Percentiles rank a stretch among this genome's conserved stretches.
Conservation (phyloP, 2,113 vertebrate species). For the Crotalus tigris region DNA sequence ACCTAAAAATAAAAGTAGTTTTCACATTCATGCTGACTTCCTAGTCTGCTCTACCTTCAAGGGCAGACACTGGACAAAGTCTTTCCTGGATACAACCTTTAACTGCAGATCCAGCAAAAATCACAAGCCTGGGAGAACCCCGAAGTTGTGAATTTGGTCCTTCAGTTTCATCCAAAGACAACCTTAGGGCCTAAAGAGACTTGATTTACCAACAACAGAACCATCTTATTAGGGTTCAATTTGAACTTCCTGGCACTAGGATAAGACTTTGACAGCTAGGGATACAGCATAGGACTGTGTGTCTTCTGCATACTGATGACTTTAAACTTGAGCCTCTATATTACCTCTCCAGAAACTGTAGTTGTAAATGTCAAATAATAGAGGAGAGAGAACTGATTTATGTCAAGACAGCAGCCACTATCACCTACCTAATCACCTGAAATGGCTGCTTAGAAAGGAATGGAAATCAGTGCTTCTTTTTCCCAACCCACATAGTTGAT, state of each 20-base stretch:
- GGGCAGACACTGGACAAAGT: not conserved
- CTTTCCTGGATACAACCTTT: not conserved
- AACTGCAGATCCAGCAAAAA: not conserved
- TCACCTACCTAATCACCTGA: not conserved
- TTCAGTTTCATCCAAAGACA: not conserved
- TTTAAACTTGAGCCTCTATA: not conserved
- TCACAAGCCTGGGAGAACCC: not conserved
- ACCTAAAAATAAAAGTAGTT: not conserved
- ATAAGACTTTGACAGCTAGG: not conserved
- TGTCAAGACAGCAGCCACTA: not conserved
- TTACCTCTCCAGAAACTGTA: not conserved
- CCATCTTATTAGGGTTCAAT: not conserved
- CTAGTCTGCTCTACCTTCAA: not conserved
- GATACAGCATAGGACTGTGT: not conserved
- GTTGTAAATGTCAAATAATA: not conserved
- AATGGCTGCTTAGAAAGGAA: not conserved
- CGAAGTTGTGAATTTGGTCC: not conserved
- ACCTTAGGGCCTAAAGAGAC: not conserved
- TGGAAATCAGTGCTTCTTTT: not conserved
- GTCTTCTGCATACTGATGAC: not conserved
- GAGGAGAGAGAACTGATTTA: not conserved
- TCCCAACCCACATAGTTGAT: not conserved
- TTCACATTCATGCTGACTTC: not conserved
- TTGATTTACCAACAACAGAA: not conserved
- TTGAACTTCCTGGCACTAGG: not conserved